Conservation (phyloP, 2,888 invertebrate genomes). For the Celastrina argiolus region DNA sequence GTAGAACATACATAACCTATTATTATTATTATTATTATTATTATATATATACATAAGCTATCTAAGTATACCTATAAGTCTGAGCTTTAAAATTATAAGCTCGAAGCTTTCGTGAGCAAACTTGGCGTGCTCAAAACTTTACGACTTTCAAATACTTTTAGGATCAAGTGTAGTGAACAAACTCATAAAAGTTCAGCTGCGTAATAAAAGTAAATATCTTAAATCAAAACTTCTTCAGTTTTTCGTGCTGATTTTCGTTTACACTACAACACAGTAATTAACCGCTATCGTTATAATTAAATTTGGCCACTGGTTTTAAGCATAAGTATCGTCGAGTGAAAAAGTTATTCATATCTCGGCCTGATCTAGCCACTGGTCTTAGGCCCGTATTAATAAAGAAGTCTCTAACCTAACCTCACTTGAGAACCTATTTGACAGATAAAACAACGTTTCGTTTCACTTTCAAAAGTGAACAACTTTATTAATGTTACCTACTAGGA, state of each 20-base stretch:
- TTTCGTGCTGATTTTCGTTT: neutral
- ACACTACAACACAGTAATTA: neutral
- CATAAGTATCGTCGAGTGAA: neutral
- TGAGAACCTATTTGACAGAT: no score
- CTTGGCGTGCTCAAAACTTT: neutral
- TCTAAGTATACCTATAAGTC: neutral
- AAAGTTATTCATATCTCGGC: neutral
- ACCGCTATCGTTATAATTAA: conserved; percentile 1
- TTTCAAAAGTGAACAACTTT: no score
- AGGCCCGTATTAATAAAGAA: no score
- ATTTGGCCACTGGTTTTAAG: neutral
- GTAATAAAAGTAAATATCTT: conserved; percentile 3
- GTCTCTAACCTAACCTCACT: no score
- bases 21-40: no score
- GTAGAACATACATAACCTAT: no score
- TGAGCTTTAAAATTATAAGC: neutral
- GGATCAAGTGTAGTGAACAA: conserved; percentile 2
- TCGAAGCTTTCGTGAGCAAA: neutral
- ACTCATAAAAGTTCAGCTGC: conserved; percentile 1
- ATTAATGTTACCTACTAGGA: no score
- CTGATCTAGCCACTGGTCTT: neutral
- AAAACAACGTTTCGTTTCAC: no score
- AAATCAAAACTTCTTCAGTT: neutral
- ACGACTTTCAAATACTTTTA: neutral
- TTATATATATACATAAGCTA: no score